Base-by-base conservation (phyloP, 2,797 vertebrate genomes). In the Calcarius lapponicus region DNA sequence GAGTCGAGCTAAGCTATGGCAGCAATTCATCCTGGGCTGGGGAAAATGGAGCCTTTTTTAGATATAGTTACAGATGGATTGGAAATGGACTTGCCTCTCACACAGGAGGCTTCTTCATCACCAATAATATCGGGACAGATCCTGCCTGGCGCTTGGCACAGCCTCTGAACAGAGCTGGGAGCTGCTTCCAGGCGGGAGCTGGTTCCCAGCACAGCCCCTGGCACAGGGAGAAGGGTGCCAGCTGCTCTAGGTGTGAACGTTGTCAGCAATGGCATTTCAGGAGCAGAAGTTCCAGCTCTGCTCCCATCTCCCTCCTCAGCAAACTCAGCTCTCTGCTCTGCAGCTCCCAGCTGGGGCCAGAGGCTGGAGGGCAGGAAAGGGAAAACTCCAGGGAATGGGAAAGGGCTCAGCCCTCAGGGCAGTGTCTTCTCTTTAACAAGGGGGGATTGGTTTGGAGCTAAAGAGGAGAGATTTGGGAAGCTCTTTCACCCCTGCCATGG, bases 201-300 rank as follows among this genome's bases (percentile, higher is more conserved):
- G n/a, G 61, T 88, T 92, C 82, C 83, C 90, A 88, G 88, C 47
- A 51, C 56, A 86, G 94, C 83, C 93, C 66, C 88, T 90, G 90
- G 74, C 86, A 40, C 47, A 16, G 1, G 74, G 36, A 95, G 93
- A 31, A 81, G 67, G 90, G 86, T 72, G 80, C 92, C 93, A 96
- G 96, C 92, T 96, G 94, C 94, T 95, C 83, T 20, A 85, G 94
- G 96, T 94, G 95, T 89, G 94, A 93, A 76, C 72, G 11, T 17
- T 67, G 86, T 92, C 92, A 82, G 80, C 24, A 87, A 15, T 67
- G 93, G 78, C 64, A 84, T 88, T 82, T 76, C 86, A 48, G 60
- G 90, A 89, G 90, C 90, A 85, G 66, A 32, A 88, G 36, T 42
- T 70, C 80, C 91, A 74, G 80, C 84, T 64, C 76, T 13, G 8